Evolutionary conservation across 2,888 invertebrate species (phyloP).

Genomic region (Agrenia bidenticulata): DNA sequence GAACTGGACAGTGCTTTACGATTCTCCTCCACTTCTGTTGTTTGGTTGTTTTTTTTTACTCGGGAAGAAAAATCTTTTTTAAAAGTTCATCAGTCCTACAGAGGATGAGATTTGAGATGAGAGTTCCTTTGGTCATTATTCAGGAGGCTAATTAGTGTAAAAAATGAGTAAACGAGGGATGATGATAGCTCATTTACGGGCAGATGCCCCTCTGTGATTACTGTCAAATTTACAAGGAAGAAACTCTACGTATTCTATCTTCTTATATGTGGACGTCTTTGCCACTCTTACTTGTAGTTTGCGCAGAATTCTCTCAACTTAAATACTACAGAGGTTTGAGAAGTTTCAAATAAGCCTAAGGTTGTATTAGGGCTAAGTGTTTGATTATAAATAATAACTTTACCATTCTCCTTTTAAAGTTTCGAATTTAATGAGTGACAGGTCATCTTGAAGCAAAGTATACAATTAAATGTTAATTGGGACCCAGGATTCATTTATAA

Average conservation of each 20-base stretch:
- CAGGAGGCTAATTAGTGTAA: conserved; percentile 46
- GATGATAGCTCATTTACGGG: conserved; percentile 46
- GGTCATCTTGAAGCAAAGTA: too few species aligned
- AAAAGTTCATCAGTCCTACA: conserved; percentile 14
- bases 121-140: conserved; percentile 30
- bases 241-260: not conserved
- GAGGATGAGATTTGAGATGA: not conserved
- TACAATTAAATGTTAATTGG: too few species aligned
- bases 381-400: too few species aligned
- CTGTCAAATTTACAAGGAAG: conserved; percentile 36
- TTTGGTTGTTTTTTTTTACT: conserved; percentile 4
- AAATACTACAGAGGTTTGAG: too few species aligned
- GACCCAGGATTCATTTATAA: too few species aligned
- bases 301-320: too few species aligned
- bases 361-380: too few species aligned
- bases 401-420: too few species aligned
- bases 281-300: too few species aligned
- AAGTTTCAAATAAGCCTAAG: too few species aligned
- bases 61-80: conserved; percentile 7
- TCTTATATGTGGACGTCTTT: too few species aligned
- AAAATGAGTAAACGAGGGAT: conserved; percentile 38
- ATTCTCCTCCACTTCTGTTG: not conserved
- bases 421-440: too few species aligned
- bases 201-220: conserved; percentile 41
- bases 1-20: conserved; percentile 19